Percentiles rank a stretch among this genome's conserved stretches.
Conservation (phyloP, 2,113 vertebrate genomes). For the Actinemys pallida region DNA sequence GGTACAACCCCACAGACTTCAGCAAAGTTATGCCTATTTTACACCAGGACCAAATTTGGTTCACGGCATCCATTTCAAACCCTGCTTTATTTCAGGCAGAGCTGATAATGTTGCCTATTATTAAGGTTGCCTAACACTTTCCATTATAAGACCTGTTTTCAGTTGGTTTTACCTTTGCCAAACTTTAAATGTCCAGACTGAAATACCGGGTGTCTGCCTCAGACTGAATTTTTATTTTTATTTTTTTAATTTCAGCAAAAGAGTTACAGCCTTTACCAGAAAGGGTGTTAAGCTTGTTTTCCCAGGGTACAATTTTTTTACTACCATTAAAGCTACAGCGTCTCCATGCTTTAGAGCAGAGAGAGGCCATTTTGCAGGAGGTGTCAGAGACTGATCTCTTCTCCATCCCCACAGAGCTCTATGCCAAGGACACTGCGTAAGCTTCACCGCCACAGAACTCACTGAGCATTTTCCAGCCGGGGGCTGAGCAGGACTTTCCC, state of each 20-base stretch:
- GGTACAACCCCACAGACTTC: background rate
- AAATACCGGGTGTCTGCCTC: background rate
- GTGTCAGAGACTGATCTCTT: background rate
- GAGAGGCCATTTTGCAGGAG: too few species aligned
- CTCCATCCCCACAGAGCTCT: background rate
- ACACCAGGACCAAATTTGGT: background rate
- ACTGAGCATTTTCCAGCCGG: too few species aligned
- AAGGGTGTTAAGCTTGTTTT: background rate
- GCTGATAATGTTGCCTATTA: accelerated
- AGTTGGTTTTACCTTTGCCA: accelerated
- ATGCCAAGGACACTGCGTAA: too few species aligned
- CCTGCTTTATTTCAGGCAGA: background rate
- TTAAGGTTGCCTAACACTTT: accelerated
- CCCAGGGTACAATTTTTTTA: too few species aligned
- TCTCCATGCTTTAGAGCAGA: too few species aligned
- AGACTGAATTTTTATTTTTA: background rate
- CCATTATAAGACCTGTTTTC: background rate
- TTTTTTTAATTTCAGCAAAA: too few species aligned
- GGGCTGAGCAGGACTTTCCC: too few species aligned
- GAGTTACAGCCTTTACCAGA: background rate
- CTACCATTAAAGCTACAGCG: too few species aligned
- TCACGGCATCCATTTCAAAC: background rate
- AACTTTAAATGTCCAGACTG: background rate
- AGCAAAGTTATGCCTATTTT: background rate
- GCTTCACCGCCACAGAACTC: background rate